Base-by-base conservation (phyloP, 1,140 invertebrate genomes). In the Ceratina japonica region DNA sequence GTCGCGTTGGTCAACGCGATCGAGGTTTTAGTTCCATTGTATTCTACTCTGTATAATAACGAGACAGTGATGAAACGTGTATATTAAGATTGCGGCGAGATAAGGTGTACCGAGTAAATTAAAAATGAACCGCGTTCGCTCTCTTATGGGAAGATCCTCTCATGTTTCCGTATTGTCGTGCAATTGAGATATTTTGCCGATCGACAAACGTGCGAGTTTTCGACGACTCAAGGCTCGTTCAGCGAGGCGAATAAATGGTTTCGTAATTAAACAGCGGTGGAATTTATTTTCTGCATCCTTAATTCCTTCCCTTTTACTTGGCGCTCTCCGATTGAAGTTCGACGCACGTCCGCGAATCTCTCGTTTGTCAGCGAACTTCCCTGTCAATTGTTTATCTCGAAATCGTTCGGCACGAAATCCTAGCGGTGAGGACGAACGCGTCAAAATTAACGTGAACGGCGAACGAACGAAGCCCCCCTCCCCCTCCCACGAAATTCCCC, bases 371-470 rank as follows among this genome's bases (percentile, higher is more conserved):
- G n/a, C 27, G 52, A 56, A 18, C 4, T 3, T 20, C 4, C n/a
- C 15, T 16, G 16, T 78, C 69, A 15, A 56, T 18, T 78, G 68
- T 78, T 64, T 44, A 51, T 3, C 16, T n/a, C 27, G 16, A 52
- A 12, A 18, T 27, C 3, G 56, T 61, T 58, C 15, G 37, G 8
- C 31, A 10, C 44, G 3, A 16, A 68, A 59, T 31, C n/a, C 10
- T 18, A 56, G 3, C 20, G 16, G 0, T 20, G 12, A 24, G n/a
- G 0, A 15, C 24, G 20, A 52, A 37, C 58, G 58, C 58, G 68
- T 71, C 58, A 20, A 78, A 78, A 72, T 78, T 78, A 78, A 78
- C 58, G 59, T 70, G 59, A 37, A 59, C n/a, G 65, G 4, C n/a
- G 24, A 27, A 62, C 66, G 49, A 54, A 18, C 58, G 3, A 24